phyloP scores from a whole-genome alignment of 2,797 vertebrate genomes.

The Buphagus erythrorhynchus region DNA sequence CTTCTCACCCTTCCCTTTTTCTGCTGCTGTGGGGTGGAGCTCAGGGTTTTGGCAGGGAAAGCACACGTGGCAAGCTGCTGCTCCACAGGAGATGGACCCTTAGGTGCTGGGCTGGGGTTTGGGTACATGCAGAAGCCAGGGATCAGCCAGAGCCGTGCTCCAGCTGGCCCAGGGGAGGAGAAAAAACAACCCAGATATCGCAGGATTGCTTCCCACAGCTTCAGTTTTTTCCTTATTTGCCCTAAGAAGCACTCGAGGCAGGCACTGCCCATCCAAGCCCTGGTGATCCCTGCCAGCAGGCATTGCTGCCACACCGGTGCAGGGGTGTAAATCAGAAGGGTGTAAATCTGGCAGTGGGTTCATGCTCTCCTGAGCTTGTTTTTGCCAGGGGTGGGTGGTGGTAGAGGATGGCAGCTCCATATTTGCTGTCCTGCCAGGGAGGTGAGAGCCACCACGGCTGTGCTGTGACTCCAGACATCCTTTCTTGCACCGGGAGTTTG shows the following conservation, averaged over 20 bases:
- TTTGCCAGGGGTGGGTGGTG: fast-evolving
- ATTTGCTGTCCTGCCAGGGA: not conserved
- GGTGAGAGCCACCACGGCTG: fast-evolving
- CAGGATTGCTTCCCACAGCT: not conserved
- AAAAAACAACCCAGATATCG: not conserved
- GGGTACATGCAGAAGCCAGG: not conserved
- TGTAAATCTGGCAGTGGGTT: not conserved
- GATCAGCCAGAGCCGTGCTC: not conserved
- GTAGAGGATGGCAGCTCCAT: fast-evolving
- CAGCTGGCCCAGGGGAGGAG: not conserved
- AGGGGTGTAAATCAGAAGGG: not conserved
- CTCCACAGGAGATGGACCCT: fast-evolving
- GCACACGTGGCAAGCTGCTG: not conserved
- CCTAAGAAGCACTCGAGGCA: not conserved
- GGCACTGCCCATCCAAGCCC: not conserved
- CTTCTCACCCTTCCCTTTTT: not conserved
- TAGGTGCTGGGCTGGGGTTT: not conserved
- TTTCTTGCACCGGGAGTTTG: not conserved
- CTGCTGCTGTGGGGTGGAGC: not conserved
- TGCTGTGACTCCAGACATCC: not conserved
- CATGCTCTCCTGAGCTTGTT: fast-evolving
- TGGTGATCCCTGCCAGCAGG: not conserved
- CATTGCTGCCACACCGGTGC: not conserved
- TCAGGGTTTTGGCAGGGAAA: not conserved
- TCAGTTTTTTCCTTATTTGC: not conserved